Evolutionary conservation across 1,140 invertebrate genomes (phyloP).

Genomic region (Drosophila erecta): DNA sequence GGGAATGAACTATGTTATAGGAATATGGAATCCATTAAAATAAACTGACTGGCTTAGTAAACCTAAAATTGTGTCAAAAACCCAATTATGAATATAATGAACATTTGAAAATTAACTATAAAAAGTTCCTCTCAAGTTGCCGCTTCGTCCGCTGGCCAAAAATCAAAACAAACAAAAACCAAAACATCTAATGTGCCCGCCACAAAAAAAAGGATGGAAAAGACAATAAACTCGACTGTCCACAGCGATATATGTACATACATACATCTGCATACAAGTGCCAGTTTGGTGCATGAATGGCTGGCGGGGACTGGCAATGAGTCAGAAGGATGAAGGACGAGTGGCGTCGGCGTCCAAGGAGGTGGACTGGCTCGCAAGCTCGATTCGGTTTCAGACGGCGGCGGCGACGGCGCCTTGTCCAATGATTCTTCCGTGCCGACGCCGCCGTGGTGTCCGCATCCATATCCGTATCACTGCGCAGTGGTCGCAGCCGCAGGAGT

Average conservation of each 20-base stretch:
- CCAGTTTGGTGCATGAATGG: constrained; percentile 35
- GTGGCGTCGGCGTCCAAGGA: constrained; percentile 59
- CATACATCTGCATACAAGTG: constrained; percentile 31
- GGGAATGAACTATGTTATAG: background rate
- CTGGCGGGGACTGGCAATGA: constrained; percentile 46
- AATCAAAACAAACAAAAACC: constrained; percentile 46
- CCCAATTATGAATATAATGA: background rate
- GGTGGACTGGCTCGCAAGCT: constrained; percentile 19
- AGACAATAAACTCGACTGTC: constrained; percentile 39
- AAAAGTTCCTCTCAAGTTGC: constrained; percentile 16
- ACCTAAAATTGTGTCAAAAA: background rate
- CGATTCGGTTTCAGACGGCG: constrained; percentile 53
- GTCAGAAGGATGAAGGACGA: constrained; percentile 61
- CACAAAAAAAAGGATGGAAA: constrained; percentile 17
- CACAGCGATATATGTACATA: background rate
- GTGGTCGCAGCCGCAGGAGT: constrained; percentile 29
- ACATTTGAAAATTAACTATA: constrained; percentile 4
- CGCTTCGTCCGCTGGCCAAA: constrained; percentile 22
- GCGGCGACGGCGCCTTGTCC: constrained; percentile 73
- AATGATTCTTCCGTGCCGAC: constrained; percentile 51
- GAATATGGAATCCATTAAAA: background rate
- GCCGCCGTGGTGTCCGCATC: constrained; percentile 38
- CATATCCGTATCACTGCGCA: constrained; percentile 63
- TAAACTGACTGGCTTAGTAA: background rate
- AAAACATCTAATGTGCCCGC: constrained; percentile 24